Conservation (phyloP, 1,140 invertebrate genomes). For the Pseudomyrmex concolor region DNA sequence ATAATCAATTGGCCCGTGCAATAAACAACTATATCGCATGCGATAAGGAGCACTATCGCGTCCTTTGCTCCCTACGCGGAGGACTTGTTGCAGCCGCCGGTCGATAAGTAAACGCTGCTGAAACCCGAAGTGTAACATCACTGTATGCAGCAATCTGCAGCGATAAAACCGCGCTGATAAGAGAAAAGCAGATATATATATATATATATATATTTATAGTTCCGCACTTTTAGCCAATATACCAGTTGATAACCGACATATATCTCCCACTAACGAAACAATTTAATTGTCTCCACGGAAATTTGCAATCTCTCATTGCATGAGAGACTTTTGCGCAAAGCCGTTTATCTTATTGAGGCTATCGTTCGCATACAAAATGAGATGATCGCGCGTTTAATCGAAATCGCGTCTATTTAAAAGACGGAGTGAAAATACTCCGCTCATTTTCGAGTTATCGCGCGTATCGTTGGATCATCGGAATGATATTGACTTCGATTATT, state of each 20-base stretch:
- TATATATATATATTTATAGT: neutral
- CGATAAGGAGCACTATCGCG: slow-evolving; percentile 20
- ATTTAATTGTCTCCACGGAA: neutral
- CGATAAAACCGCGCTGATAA: neutral
- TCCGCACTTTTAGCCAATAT: slow-evolving; percentile 4
- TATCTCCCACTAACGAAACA: neutral
- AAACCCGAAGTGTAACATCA: neutral
- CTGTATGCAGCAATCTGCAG: neutral
- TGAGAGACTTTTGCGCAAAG: neutral
- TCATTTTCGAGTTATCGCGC: neutral
- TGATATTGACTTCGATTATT: neutral
- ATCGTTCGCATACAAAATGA: slow-evolving; percentile 9
- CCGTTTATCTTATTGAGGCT: slow-evolving; percentile 41
- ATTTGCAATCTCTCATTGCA: neutral
- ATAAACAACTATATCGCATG: neutral
- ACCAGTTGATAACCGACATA: neutral
- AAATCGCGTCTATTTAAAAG: neutral
- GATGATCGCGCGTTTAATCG: neutral
- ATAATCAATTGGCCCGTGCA: neutral
- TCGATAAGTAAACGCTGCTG: neutral
- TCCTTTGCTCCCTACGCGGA: neutral
- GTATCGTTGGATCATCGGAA: neutral
- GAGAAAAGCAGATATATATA: neutral
- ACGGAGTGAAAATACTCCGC: neutral
- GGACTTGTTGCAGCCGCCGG: neutral